A percentile compares a stretch with the other conserved stretches of the same genome.
Evolutionary conservation across 2,113 vertebrate species (phyloP).

Genomic region (Protobothrops flavoviridis): DNA sequence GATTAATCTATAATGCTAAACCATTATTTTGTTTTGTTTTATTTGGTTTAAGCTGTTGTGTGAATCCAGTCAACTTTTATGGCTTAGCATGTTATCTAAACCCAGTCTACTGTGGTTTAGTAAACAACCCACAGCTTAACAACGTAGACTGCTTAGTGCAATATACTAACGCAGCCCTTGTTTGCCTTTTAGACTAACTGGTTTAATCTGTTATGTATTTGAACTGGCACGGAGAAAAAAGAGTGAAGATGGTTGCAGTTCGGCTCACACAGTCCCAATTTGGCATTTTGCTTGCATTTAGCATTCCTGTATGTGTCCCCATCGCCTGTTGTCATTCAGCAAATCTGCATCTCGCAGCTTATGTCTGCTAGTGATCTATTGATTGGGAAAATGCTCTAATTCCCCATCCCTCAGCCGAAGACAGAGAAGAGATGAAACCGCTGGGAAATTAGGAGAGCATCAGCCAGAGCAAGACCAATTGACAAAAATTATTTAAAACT

Average conservation of each 20-base stretch:
- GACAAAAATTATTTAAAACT: conserved; percentile 62
- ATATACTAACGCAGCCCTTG: neutral
- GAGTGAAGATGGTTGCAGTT: neutral
- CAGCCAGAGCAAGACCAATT: conserved; percentile 57
- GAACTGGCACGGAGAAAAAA: neutral
- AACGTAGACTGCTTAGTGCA: neutral
- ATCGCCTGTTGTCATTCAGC: neutral
- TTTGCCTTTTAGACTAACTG: neutral
- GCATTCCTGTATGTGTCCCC: neutral
- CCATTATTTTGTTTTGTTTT: neutral
- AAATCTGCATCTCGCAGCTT: neutral
- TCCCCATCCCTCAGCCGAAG: conserved; percentile 2
- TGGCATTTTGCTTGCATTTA: too few species aligned
- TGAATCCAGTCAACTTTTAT: neutral
- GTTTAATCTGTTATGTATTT: neutral
- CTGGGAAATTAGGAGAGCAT: conserved; percentile 61
- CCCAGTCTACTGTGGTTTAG: neutral
- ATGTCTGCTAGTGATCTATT: conserved; percentile 19
- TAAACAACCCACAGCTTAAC: neutral
- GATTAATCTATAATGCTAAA: neutral
- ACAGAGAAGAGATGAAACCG: conserved; percentile 51
- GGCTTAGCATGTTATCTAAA: neutral
- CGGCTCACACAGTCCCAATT: neutral
- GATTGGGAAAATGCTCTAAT: conserved; percentile 17
- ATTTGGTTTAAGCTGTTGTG: neutral